Conservation (phyloP, 1,140 invertebrate species). For the Drosophila subobscura region DNA sequence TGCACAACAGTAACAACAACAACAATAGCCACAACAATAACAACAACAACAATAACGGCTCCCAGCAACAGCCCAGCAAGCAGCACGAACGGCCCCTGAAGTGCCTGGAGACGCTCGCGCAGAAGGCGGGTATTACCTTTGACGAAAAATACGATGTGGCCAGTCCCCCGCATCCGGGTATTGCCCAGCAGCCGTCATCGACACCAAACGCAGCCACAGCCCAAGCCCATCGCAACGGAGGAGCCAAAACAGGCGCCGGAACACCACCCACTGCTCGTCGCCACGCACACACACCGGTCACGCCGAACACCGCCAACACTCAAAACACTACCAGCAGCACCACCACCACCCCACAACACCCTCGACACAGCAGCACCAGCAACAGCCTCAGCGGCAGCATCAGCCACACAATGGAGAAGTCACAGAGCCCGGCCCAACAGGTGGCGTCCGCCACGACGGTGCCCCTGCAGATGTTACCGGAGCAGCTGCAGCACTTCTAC, state of each 20-base stretch:
- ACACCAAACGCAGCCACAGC: slow-evolving; percentile 21
- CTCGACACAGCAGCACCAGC: slow-evolving; percentile 36
- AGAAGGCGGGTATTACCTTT: slow-evolving; percentile 87
- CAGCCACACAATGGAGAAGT: slow-evolving; percentile 76
- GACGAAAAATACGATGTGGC: slow-evolving; percentile 88
- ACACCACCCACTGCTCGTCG: slow-evolving; percentile 21
- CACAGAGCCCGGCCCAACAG: slow-evolving; percentile 83
- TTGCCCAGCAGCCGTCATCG: slow-evolving; percentile 49
- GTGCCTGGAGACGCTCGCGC: slow-evolving; percentile 87
- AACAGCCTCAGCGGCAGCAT: slow-evolving; percentile 61
- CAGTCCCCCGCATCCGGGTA: slow-evolving; percentile 83
- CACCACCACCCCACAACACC: slow-evolving; percentile 18
- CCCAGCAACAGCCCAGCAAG: slow-evolving; percentile 41
- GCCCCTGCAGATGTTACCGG: slow-evolving; percentile 78
- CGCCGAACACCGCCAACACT: slow-evolving; percentile 14
- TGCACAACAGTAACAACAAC: slow-evolving; percentile 30
- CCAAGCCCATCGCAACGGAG: not conserved
- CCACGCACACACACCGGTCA: slow-evolving; percentile 16
- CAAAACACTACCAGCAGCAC: slow-evolving; percentile 53
- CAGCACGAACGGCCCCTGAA: slow-evolving; percentile 85
- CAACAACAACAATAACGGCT: slow-evolving; percentile 34
- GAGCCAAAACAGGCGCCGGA: slow-evolving; percentile 9
- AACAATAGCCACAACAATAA: slow-evolving; percentile 34
- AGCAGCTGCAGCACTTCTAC: slow-evolving; percentile 83
- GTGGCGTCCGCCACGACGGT: slow-evolving; percentile 75